phyloP scores from a whole-genome alignment of 2,113 vertebrate genomes.

The Odocoileus virginianus region DNA sequence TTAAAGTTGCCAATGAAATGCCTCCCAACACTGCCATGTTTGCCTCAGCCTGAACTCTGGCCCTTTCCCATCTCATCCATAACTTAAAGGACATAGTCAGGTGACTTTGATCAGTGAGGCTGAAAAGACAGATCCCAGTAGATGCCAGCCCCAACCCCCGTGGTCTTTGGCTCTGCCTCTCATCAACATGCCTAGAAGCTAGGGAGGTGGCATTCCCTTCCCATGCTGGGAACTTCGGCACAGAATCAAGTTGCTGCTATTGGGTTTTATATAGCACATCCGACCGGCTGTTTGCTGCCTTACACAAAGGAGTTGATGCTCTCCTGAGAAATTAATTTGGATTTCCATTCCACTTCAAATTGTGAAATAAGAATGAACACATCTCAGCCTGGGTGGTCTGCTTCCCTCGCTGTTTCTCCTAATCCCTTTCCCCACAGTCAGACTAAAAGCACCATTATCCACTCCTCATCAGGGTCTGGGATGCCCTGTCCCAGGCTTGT shows the following conservation, averaged over 20 bases:
- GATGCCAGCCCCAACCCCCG: neutral
- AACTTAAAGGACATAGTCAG: conserved; percentile 40
- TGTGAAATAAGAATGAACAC: conserved; percentile 52
- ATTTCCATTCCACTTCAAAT: conserved; percentile 57
- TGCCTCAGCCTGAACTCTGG: conserved; percentile 48
- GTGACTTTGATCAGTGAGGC: conserved; percentile 64
- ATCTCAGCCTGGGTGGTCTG: conserved; percentile 54
- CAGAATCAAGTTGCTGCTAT: neutral
- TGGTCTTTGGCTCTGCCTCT: conserved; percentile 4
- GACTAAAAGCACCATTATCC: conserved; percentile 66
- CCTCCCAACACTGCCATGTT: neutral
- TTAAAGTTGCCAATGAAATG: neutral
- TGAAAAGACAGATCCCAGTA: conserved; percentile 22
- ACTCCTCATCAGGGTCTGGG: conserved; percentile 61
- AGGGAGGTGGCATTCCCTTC: neutral
- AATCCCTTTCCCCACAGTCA: conserved; percentile 32
- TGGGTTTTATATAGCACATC: conserved; percentile 33
- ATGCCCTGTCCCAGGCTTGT: conserved; percentile 69
- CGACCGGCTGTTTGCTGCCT: conserved; percentile 30
- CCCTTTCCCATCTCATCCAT: conserved; percentile 28
- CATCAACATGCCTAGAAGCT: neutral
- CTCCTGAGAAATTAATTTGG: conserved; percentile 56
- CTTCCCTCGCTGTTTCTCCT: conserved; percentile 61
- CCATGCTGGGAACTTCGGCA: neutral
- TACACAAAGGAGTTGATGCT: conserved; percentile 24